phyloP scores from a whole-genome alignment of 2,113 vertebrate genomes.

The Microcebus ravelobensis region DNA sequence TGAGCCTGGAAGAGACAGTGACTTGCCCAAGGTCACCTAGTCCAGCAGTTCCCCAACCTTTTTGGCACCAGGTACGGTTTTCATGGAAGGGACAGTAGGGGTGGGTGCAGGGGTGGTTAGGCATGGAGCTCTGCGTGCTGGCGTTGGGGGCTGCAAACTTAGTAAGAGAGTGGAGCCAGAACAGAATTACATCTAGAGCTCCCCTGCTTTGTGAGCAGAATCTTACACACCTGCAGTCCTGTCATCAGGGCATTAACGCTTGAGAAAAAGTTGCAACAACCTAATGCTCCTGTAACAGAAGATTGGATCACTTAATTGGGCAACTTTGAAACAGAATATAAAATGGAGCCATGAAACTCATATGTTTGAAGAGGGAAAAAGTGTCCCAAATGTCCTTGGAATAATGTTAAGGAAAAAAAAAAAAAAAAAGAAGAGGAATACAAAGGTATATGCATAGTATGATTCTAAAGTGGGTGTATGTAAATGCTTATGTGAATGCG shows the following conservation, averaged over 20 bases:
- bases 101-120: rapidly evolving
- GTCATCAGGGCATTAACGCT: not conserved
- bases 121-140: too few relatives aligned
- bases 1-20: not conserved
- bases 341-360: not conserved
- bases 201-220: not conserved
- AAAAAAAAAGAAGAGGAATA: not conserved
- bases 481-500: not conserved
- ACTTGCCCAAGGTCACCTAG: not conserved
- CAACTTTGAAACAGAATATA: not conserved
- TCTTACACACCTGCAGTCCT: not conserved
- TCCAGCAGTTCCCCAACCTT: too few relatives aligned
- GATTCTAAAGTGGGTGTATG: not conserved
- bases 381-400: not conserved
- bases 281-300: not conserved
- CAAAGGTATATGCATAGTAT: not conserved
- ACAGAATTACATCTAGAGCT: not conserved
- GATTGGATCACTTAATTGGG: not conserved
- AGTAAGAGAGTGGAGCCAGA: not conserved
- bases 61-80: too few relatives aligned
- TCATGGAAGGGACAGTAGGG: too few relatives aligned
- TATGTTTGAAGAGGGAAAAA: not conserved
- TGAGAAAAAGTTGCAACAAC: not conserved
- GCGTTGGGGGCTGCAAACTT: too few relatives aligned
- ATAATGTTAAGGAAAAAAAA: not conserved